These are phyloP conservation scores for Chaenogobius annularis DNA, from an alignment of 2,113 vertebrate species.

Conservation along the genomic window DNA sequence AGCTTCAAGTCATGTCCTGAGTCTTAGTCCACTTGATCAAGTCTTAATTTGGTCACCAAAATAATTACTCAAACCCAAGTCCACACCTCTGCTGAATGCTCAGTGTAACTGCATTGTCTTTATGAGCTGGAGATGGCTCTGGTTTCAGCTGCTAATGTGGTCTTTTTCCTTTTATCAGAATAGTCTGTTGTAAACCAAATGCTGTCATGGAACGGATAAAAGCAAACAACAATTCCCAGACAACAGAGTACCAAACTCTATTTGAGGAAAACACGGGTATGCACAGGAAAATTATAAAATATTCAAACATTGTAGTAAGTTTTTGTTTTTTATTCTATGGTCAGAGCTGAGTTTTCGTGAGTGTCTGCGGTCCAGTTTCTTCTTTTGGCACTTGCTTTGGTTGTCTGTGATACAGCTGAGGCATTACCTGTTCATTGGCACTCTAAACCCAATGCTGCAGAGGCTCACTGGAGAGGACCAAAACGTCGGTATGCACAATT, in stretches of 20 bases:
- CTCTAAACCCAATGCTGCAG: slow-evolving; percentile 78
- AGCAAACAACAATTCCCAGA: neutral
- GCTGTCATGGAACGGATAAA: neutral
- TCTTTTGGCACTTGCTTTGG: slow-evolving; percentile 81
- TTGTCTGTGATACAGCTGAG: slow-evolving; percentile 81
- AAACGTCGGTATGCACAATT: slow-evolving; percentile 46
- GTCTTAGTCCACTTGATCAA: too few species aligned
- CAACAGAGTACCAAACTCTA: neutral
- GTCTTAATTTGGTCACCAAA: too few species aligned
- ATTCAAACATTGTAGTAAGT: neutral
- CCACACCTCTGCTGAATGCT: neutral
- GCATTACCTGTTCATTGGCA: slow-evolving; percentile 83
- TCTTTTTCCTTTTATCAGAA: neutral
- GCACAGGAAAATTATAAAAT: neutral
- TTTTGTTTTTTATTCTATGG: neutral
- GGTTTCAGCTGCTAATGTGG: neutral
- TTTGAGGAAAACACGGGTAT: neutral
- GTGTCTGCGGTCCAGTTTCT: slow-evolving; percentile 73
- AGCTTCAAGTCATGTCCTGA: too few species aligned
- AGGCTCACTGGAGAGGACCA: slow-evolving; percentile 55
- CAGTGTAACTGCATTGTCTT: neutral
- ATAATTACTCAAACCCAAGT: too few species aligned
- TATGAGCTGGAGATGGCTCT: neutral
- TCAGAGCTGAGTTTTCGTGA: slow-evolving; percentile 66
- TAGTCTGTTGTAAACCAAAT: neutral